Evolutionary conservation across 2,888 invertebrate genomes (phyloP).

Genomic region (Pristionchus arcanus): DNA sequence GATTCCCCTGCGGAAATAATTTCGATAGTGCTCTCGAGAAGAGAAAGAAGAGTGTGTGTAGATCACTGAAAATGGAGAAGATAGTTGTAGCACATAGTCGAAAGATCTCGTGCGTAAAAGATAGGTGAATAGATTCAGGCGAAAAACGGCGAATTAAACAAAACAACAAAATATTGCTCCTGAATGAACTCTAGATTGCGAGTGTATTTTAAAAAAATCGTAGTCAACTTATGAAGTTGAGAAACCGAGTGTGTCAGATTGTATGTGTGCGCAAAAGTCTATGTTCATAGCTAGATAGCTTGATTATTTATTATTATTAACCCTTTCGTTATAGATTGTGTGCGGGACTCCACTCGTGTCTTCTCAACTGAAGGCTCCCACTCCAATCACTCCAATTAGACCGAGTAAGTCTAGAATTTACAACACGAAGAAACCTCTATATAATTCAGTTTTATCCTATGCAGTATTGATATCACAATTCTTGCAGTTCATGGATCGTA

Average conservation of each 20-base stretch:
- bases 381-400: slow-evolving; percentile 8
- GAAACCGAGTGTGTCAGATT: no score
- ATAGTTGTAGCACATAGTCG: no score
- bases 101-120: background rate
- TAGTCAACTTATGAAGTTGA: no score
- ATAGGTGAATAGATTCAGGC: no score
- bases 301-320: no score
- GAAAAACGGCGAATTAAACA: no score
- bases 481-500: background rate
- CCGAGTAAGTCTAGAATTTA: background rate
- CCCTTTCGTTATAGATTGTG: background rate
- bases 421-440: background rate
- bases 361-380: background rate
- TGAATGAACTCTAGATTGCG: no score
- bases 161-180: no score
- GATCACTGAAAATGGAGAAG: background rate
- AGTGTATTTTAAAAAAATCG: no score
- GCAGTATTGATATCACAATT: background rate
- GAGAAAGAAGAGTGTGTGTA: background rate
- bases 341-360: background rate
- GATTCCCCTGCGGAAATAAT: no score
- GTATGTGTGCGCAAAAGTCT: no score
- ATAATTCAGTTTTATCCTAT: background rate
- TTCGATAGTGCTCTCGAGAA: background rate
- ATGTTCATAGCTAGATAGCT: no score